Evolutionary conservation across 1,140 invertebrate species (phyloP), one percentile per base, ranked within the genome.

Genomic region (Drosophila athabasca): DNA sequence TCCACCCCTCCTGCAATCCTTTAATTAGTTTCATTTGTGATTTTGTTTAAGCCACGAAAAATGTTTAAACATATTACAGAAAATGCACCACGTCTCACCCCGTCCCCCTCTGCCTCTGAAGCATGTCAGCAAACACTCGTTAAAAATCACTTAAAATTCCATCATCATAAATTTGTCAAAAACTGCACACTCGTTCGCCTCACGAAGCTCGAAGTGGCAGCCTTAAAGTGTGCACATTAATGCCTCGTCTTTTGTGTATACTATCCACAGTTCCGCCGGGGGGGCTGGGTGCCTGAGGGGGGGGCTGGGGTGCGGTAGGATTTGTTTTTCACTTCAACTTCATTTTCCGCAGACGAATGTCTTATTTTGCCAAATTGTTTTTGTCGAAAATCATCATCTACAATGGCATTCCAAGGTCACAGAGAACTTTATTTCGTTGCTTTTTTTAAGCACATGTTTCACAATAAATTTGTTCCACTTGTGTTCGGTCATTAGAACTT

Each of bases 91-190:
- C 46, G 35, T 2, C 31, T 45, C 9, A 43, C 43, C 29, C 19
- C 31, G 9, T 13, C 35, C 62, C 35, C 44, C 15, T 13, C 17
- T 19, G 17, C 17, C 17, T n/a, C n/a, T n/a, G n/a, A n/a, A 19
- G 17, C 64, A 43, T 58, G 59, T 76, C 58, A 57, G 60, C 59
- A 75, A 74, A 75, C 58, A 66, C 90, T 90, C 90, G 84, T 90
- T 90, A 90, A 90, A 90, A 90, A 87, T 90, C 90, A 90, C 90
- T 90, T 90, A 90, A 90, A 90, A 87, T 90, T 90, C 89, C 90
- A 90, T 90, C 90, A 90, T 90, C 90, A 90, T 90, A 90, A 90
- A 90, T 90, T 90, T 90, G 82, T 90, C 90, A 90, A 87, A 84
- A 81, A 79, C 69, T 73, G 44, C 41, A 57, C 45, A 57, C 45